Base-by-base conservation (phyloP, 2,113 vertebrate species). In the Lichenostomus cassidix region DNA sequence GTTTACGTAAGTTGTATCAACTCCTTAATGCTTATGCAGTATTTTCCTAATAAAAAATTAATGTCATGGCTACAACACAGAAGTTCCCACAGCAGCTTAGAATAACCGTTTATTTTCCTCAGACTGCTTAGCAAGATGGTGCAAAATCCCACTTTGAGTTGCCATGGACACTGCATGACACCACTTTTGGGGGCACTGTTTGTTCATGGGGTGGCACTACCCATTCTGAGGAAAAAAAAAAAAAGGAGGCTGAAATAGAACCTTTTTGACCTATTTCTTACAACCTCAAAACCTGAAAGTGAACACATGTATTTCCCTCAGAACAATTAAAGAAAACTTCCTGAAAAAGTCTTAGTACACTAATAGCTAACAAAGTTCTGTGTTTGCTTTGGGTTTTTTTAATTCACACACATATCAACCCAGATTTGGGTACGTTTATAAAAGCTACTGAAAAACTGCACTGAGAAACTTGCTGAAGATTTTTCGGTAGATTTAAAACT, bases 201-300 rank as follows among this genome's bases (percentile, higher is more conserved):
- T 12, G 6, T 52, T 63, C 7, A 37, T 65, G 16, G 21, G 5
- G 64, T 0, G 0, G 16, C 2, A 9, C 17, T 13, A 28, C 3
- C 5, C 7, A 24, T 9, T 16, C 19, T 28, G 12, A 27, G 21
- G 4, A 17, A 14, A 22, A 76, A 44, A 47, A 50, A 50, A 25
- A 50, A 25, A 17, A 5, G 3, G 2, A 33, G 11, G 3, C 4
- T 28, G 9, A 62, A 70, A 87, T 12, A 49, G 6, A 65, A 33
- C 15, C 1, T 39, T 83, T 83, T 35, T 23, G 15, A 53, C 5
- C 5, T 10, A 22, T 11, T 63, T 79, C 15, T 64, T 63, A 49
- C 19, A 65, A 4, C 15, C 9, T 7, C 44, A 35, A 71, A 60
- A 27, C 9, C 15, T 22, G 33, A 2, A 69, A 89, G 11, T 8